Conservation (phyloP, 2,113 vertebrate genomes). For the Recurvirostra avosetta region DNA sequence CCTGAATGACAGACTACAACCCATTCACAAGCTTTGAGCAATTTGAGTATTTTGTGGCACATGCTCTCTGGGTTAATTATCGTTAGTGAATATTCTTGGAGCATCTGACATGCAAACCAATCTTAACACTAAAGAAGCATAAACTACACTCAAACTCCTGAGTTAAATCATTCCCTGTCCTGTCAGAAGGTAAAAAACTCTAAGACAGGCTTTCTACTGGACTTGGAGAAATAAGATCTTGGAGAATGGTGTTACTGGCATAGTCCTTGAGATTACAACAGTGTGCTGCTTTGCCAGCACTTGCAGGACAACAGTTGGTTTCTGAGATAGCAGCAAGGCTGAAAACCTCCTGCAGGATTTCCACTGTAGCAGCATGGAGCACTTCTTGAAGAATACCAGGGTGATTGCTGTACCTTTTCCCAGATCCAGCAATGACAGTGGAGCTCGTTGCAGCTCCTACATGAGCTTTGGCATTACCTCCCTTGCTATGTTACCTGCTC, state of each 20-base stretch:
- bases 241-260: not conserved
- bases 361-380: not conserved
- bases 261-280: not conserved
- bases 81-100: not conserved
- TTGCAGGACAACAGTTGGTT: not conserved
- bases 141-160: not conserved
- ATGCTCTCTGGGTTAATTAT: not conserved
- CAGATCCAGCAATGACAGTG: not conserved
- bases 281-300: not conserved
- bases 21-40: not conserved
- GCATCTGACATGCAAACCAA: not conserved
- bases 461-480: not conserved
- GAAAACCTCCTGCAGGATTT: not conserved
- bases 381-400: not conserved
- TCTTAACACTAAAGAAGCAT: not conserved
- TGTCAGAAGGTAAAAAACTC: not conserved
- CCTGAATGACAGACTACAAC: not conserved
- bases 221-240: not conserved
- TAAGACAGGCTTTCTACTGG: not conserved
- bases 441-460: not conserved
- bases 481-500: not conserved
- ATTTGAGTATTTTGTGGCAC: not conserved
- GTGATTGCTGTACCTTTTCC: not conserved
- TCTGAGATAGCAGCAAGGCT: not conserved
- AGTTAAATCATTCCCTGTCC: not conserved